phyloP scores from a whole-genome alignment of 2,797 vertebrate species.

The Acrossocheilus wenchowensis region DNA sequence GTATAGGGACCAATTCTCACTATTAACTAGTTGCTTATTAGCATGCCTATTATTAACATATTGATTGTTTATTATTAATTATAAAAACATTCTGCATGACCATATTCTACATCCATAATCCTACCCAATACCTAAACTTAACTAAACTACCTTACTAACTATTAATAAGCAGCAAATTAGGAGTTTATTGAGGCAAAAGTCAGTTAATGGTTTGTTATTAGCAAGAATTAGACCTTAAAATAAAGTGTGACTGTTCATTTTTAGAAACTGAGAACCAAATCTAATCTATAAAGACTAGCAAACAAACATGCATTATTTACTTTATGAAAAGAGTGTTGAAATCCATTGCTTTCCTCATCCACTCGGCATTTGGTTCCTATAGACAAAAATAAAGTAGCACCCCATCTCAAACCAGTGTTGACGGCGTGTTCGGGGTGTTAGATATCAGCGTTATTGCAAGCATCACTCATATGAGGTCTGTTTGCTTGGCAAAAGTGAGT shows the following conservation, averaged over 20 bases:
- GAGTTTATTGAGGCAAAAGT: background rate
- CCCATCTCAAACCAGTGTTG: background rate
- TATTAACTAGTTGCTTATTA: background rate
- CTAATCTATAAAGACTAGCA: background rate
- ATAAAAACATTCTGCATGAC: background rate
- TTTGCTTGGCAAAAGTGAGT: slow-evolving; percentile 18
- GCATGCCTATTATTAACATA: background rate
- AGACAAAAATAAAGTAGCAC: background rate
- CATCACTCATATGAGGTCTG: background rate
- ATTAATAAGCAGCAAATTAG: background rate
- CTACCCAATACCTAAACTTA: background rate
- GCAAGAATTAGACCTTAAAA: background rate
- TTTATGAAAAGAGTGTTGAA: background rate
- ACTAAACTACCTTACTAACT: background rate
- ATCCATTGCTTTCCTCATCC: background rate
- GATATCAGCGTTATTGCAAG: background rate
- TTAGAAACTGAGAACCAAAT: background rate
- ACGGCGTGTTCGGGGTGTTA: background rate
- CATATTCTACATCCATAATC: background rate
- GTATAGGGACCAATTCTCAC: background rate
- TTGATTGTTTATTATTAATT: background rate
- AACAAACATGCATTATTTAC: background rate
- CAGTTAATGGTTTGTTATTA: background rate
- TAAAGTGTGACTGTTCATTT: background rate
- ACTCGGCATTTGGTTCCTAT: slow-evolving; percentile 1